Evolutionary conservation across 1,140 invertebrate species (phyloP).

Genomic region (Drosophila jambulina): DNA sequence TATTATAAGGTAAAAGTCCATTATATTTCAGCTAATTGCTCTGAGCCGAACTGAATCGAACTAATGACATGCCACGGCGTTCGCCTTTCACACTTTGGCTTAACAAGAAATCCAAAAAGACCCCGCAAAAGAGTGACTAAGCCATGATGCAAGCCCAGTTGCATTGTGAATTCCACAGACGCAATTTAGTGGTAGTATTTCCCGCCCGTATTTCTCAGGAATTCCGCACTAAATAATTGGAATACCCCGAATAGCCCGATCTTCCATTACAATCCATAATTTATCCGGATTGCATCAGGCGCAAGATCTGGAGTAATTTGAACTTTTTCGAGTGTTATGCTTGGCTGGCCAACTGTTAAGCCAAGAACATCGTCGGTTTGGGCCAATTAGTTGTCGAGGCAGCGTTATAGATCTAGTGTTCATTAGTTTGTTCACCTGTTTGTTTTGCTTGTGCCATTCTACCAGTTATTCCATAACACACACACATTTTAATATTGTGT

Average conservation of each 20-base stretch:
- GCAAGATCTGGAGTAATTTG: conserved; percentile 21
- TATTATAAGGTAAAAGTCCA: conserved; percentile 14
- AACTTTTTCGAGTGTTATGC: conserved; percentile 52
- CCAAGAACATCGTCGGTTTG: conserved; percentile 32
- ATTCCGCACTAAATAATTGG: conserved; percentile 27
- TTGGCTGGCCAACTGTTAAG: conserved; percentile 65
- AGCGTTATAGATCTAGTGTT: conserved; percentile 27
- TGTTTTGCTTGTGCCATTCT: conserved; percentile 44
- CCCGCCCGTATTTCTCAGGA: conserved; percentile 24
- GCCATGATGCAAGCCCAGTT: conserved; percentile 34
- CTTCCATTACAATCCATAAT: conserved; percentile 31
- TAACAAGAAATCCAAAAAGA: background rate
- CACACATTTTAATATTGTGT: conserved; percentile 29
- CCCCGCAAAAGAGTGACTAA: conserved; percentile 47
- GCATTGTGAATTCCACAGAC: conserved; percentile 41
- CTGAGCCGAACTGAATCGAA: conserved; percentile 9
- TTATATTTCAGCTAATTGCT: conserved; percentile 45
- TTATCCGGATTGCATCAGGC: conserved; percentile 40
- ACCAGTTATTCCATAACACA: conserved; percentile 55
- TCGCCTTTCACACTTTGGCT: conserved; percentile 61
- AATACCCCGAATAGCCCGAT: conserved; percentile 35
- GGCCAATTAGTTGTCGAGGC: conserved; percentile 53
- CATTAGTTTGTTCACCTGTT: conserved; percentile 78
- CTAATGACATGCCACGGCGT: conserved; percentile 40
- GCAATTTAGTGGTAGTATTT: conserved; percentile 29